Evolutionary conservation across 2,888 invertebrate species (phyloP), one percentile per base, ranked within the genome.

Genomic region (Helleia helle): DNA sequence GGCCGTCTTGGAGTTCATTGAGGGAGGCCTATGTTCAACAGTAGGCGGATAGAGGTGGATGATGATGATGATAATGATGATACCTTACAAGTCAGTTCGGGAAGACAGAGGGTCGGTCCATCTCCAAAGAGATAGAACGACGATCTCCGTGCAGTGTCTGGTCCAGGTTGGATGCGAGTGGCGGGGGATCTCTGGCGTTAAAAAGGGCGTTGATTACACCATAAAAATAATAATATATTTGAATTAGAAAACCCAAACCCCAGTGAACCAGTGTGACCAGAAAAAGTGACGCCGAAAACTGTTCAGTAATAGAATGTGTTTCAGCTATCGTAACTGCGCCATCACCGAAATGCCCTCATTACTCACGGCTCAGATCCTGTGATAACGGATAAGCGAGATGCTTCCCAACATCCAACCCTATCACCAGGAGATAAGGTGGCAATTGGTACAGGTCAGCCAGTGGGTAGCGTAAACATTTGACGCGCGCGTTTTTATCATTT

Each of bases 261-360:
- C 26, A 9, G 6, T n/a, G 11, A 5, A 17, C 9, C 6, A 11
- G 17, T 18, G 9, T 31, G 5, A 31, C 18, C n/a, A 11, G 31
- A 18, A 31, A 22, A 31, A 31, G 31, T 31, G 18, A 17, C 31
- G 11, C 31, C 17, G 31, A 31, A 31, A 15, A 31, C 31, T 18
- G 31, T 18, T 11, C 31, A 17, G 31, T 31, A 31, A 31, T 31
- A 31, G 31, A 31, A 25, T 17, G 30, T 25, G 46, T 42, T 43
- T 43, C 36, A 49, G 52, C 43, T 46, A 50, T 53, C 57, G 58
- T 63, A 58, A 58, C 60, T 60, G 54, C 49, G 47, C 46, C 44
- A 47, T 49, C 49, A 47, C 43, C 49, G 41, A 51, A 56, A 58
- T 62, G 57, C 58, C 53, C 27, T 43, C 58, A 68, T 65, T 63